Evolutionary conservation across 2,888 invertebrate species (phyloP), one percentile per base, ranked within the genome.

Genomic region (Tenthredo livida): DNA sequence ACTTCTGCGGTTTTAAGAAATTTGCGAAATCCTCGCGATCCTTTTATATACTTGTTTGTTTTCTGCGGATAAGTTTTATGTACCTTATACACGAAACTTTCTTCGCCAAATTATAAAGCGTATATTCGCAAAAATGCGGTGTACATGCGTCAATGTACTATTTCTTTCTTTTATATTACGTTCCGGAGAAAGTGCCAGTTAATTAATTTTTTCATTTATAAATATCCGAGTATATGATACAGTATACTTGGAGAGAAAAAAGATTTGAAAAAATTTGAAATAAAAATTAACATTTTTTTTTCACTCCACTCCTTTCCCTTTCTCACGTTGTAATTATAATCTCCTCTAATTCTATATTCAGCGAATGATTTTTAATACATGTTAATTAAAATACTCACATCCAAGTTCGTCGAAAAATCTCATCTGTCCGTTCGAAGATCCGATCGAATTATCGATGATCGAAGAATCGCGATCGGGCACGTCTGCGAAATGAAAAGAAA

Each of bases 381-480:
- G 17, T n/a, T 47, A 7, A n/a, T n/a, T n/a, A n/a, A n/a, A n/a
- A n/a, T n/a, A 70, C 93, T 93, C 88, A 93, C 93, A 77, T 87
- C 92, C 93, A 75, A 93, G 90, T 85, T 92, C 92, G 86, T 93
- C 93, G 88, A 93, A 92, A 85, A 93, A 93, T 87, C 92, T 90
- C 87, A 90, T 88, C 84, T 91, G 73, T 37, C 89, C 89, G 54
- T 89, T 86, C 0, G 82, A 47, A 37, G 89, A 82, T 61, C 88
- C 89, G 77, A 92, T 86, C 29, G 86, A 85, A 87, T 90, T 91
- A 73, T 86, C 90, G 84, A 87, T 43, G 43, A 65, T 78, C 21
- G 86, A 86, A 70, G 89, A 87, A 58, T 88, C 86, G 33, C 86
- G 85, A 3, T 86, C 86, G 0, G 67, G 65, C 29, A 47, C 5